A percentile compares a stretch with the other conserved stretches of the same genome.
phyloP scores from a whole-genome alignment of 2,797 vertebrate species.

The Pipistrellus pygmaeus region DNA sequence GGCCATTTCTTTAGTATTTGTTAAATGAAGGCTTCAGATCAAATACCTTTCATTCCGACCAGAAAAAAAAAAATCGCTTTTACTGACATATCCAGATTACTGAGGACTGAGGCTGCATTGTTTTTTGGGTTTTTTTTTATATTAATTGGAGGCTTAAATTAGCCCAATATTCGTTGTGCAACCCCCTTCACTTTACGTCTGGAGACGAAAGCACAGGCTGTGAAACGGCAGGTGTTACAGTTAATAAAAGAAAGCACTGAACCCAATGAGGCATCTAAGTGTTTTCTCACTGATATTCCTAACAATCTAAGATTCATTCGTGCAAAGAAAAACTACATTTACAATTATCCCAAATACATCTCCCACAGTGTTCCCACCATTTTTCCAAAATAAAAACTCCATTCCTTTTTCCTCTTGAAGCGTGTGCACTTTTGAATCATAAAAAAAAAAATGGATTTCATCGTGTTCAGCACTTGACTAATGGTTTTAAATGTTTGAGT shows the following conservation, averaged over 20 bases:
- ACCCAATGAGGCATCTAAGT: constrained; percentile 56
- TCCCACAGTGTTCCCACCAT: not conserved
- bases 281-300: constrained; percentile 36
- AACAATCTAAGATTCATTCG: constrained; percentile 64
- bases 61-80: constrained; percentile 42
- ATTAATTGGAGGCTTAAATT: constrained; percentile 24
- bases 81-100: not conserved
- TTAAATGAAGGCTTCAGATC: not conserved
- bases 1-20: not conserved
- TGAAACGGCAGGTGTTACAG: constrained; percentile 53
- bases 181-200: constrained; percentile 12
- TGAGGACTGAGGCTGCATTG: not conserved
- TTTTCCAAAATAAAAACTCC: constrained; percentile 48
- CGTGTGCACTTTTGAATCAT: not conserved
- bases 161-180: not conserved
- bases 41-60: not conserved
- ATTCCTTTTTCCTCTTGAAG: not conserved
- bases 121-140: too few relatives aligned
- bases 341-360: constrained; percentile 52
- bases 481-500: constrained; percentile 24
- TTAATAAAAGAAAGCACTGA: constrained; percentile 71
- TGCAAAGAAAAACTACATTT: constrained; percentile 68
- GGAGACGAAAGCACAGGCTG: not conserved
- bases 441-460: not conserved
- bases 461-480: constrained; percentile 21